Evolutionary conservation across 2,113 vertebrate species (phyloP), one percentile per base, ranked within the genome.

Genomic region (Zosterops pallidus): DNA sequence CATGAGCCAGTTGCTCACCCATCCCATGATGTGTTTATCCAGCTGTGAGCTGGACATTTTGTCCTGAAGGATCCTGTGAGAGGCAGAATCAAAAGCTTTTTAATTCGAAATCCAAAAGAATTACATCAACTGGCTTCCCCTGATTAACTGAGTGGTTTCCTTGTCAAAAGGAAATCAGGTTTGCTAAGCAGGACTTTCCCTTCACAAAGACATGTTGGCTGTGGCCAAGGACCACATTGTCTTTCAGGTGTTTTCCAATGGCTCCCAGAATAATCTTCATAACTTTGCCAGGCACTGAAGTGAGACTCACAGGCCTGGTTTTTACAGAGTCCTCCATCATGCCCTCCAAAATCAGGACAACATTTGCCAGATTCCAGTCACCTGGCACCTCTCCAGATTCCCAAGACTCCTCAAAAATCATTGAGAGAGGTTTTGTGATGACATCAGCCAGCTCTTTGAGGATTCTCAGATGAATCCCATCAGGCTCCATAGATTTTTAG

Each of bases 61-160:
- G 33, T 31, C 62, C 41, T 12, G 50, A 20, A 46, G 26, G 2
- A 25, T 37, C 33, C 41, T 46, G 33, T 65, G 41, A 67, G 12
- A 46, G 26, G 31, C 12, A 44, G 33, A 8, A 31, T 35, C 0
- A 0, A 37, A 67, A 41, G 35, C 17, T 26, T 17, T 21, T 21
- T 24, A 57, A n/a, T 57, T 24, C 52, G 47, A 63, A 52, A 63
- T 42, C 11, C 23, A 33, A 52, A 78, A 39, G 4, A 2, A 47
- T 57, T 26, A 68, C 22, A 33, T 68, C 42, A 81, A 0, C 52
- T 39, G 22, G 42, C 28, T 81, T 68, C n/a, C 52, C n/a, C 22
- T 44, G 28, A 31, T 80, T 26, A 47, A 0, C 50, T 20, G 16
- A 28, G 63, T 47, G 50, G 41, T 37, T 57, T 57, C 17, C 28